phyloP scores from a whole-genome alignment of 1,140 invertebrate genomes.

The Heliconius congener region DNA sequence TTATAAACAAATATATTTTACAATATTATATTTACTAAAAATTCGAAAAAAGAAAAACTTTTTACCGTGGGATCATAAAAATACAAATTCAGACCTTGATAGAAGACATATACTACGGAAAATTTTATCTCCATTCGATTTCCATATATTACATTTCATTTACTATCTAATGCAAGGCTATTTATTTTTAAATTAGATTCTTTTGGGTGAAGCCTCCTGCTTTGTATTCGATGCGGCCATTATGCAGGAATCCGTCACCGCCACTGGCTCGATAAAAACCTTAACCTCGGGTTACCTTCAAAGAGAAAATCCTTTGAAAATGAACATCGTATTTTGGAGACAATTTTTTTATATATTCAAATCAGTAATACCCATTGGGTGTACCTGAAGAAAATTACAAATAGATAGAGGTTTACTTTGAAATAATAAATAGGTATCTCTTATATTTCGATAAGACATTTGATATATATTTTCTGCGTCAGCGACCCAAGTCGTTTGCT shows the following conservation, averaged over 20 bases:
- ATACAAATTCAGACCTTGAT: background rate
- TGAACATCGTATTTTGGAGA: constrained; percentile 41
- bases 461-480: background rate
- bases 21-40: background rate
- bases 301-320: constrained; percentile 47
- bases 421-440: constrained; percentile 13
- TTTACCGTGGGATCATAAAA: background rate
- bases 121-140: constrained; percentile 24
- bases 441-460: constrained; percentile 13
- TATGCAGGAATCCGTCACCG: constrained; percentile 56
- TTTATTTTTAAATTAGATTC: constrained; percentile 70
- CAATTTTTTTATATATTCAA: constrained; percentile 61
- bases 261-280: constrained; percentile 44
- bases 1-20: too few relatives aligned
- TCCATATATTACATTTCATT: constrained; percentile 34
- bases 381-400: constrained; percentile 38
- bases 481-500: background rate
- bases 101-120: constrained; percentile 8
- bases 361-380: constrained; percentile 42
- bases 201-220: constrained; percentile 52
- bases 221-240: constrained; percentile 59
- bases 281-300: constrained; percentile 48
- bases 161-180: constrained; percentile 43
- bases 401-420: constrained; percentile 21
- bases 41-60: background rate